Conservation (phyloP, 2,888 invertebrate species). For the Deroplatys truncata region DNA sequence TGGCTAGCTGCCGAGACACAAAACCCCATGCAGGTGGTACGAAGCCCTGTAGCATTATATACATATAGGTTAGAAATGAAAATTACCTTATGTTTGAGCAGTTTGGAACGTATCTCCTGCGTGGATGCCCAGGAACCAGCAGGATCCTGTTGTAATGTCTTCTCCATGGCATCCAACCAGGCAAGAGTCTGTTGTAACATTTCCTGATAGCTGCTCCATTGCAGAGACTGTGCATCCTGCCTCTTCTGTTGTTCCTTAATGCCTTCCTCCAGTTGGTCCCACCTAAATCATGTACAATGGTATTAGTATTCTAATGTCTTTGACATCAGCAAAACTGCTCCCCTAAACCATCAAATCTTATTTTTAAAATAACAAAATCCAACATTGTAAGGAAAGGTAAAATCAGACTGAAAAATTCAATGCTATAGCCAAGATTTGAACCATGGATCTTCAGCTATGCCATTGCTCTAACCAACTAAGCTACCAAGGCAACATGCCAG, state of each 20-base stretch:
- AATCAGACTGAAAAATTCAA: no score
- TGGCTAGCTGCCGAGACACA: no score
- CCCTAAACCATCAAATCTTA: no score
- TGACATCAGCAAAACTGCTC: neutral
- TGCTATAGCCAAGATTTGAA: no score
- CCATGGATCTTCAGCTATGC: no score
- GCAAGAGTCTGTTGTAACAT: constrained; percentile 73
- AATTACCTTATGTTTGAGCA: constrained; percentile 71
- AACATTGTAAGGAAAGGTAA: no score
- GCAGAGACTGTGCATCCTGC: constrained; percentile 76
- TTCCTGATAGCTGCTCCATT: constrained; percentile 82
- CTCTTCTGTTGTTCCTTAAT: constrained; percentile 80
- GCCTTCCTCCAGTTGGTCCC: constrained; percentile 82
- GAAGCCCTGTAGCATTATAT: no score
- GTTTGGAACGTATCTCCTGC: constrained; percentile 79
- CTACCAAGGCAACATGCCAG: no score
- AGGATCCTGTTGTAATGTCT: constrained; percentile 65
- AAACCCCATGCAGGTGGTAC: no score
- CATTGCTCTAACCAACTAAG: no score
- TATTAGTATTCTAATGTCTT: neutral
- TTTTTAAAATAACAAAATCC: no score
- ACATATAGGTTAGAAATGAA: neutral
- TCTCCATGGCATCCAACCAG: constrained; percentile 86
- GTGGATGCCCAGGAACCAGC: constrained; percentile 69
- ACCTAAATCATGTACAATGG: constrained; percentile 45